Base-by-base conservation (phyloP, 2,113 vertebrate genomes). In the Thinocorus orbignyianus region DNA sequence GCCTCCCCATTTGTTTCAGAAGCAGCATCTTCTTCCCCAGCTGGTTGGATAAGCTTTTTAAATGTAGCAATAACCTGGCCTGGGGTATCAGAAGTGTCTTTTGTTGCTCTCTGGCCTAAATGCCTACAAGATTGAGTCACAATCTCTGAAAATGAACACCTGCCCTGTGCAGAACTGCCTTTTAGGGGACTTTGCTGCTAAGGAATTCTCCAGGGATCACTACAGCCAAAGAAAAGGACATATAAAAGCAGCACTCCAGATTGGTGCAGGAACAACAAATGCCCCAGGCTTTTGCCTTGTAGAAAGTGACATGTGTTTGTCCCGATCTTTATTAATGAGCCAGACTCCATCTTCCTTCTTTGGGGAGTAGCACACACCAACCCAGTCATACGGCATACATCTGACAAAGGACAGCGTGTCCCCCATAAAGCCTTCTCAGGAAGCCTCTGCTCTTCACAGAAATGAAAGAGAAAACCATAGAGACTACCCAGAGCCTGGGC, bases 191-290 rank as follows among this genome's bases (percentile, higher is more conserved):
- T 86, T 71, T 65, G n/a, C 73, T 88, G 57, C 72, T 73, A 71
- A 61, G 28, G 17, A 93, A 6, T 1, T 61, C 77, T 81, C 44
- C 24, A 28, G n/a, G n/a, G 86, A 76, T 68, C 31, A 61, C 23
- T 87, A 26, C 17, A 87, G 61, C 31, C 73, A 74, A 97, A 91
- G 52, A 79, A 74, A 61, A 90, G 41, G 86, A 87, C 52, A 68
- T 18, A 92, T 11, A 86, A 88, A 96, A 79, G 44, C 68, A 93
- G 80, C 33, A 60, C 39, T 81, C 68, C 90, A 97, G 64, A 92
- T 7, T 83, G 72, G 24, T 17, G 33, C 6, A 23, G 65, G 86
- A 88, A 90, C 68, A 95, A 90, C 33, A 88, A 89, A 90, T 39
- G 70, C 69, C 88, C 57, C 30, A 64, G 55, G 76, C 33, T 79